Evolutionary conservation across 2,113 vertebrate species (phyloP).

Genomic region (Aplodontia rufa): DNA sequence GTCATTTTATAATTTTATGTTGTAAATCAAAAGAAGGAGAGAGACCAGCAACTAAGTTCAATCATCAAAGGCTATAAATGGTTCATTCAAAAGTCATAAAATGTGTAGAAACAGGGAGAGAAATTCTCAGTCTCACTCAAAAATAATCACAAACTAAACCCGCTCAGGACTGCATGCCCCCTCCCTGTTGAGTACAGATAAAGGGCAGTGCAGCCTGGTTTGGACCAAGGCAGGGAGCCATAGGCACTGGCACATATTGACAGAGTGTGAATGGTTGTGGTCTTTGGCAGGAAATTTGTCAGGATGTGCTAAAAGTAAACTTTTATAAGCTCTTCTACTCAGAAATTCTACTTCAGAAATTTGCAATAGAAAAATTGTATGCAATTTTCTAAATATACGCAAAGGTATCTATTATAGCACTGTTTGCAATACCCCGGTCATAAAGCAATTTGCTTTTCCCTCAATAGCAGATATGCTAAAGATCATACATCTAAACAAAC

Average conservation of each 20-base stretch:
- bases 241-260: neutral
- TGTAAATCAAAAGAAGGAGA: neutral
- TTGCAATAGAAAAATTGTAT: slow-evolving; percentile 32
- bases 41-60: neutral
- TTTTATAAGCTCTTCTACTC: neutral
- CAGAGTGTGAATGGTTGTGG: neutral
- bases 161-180: neutral
- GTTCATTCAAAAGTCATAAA: neutral
- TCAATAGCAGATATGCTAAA: neutral
- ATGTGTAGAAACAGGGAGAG: neutral
- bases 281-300: neutral
- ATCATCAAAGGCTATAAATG: neutral
- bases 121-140: neutral
- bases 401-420: neutral
- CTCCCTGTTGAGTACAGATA: neutral
- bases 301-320: neutral
- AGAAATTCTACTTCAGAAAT: neutral
- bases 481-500: neutral
- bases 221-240: neutral
- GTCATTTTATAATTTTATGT: neutral
- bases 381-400: neutral
- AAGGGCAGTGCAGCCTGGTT: neutral
- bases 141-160: neutral
- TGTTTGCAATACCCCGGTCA: neutral
- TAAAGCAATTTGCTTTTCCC: neutral